Percentiles rank a stretch among this genome's conserved stretches.
Evolutionary conservation across 2,113 vertebrate genomes (phyloP).

Genomic region (Prochilodus magdalenae): DNA sequence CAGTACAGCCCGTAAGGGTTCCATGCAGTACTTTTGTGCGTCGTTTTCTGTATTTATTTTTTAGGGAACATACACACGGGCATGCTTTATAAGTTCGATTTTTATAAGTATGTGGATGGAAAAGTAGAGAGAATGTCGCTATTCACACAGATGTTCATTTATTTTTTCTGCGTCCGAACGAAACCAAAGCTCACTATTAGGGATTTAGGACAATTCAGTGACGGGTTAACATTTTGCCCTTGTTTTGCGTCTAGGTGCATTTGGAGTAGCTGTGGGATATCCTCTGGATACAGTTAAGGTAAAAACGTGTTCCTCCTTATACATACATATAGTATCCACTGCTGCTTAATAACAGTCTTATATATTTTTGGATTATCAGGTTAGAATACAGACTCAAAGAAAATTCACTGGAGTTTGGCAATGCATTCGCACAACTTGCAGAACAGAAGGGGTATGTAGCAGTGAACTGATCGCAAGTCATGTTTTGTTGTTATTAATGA

Average conservation of each 20-base stretch:
- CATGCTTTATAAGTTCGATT: no score
- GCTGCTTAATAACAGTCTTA: neutral
- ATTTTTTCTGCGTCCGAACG: no score
- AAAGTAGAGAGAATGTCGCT: no score
- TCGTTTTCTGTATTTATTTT: no score
- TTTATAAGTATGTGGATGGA: no score
- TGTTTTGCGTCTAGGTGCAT: slow-evolving; percentile 73
- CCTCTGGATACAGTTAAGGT: slow-evolving; percentile 90
- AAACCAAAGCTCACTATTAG: no score
- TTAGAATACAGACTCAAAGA: slow-evolving; percentile 84
- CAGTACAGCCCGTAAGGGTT: neutral
- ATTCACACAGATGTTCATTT: no score
- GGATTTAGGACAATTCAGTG: no score
- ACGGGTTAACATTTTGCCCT: neutral
- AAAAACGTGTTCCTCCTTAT: slow-evolving; percentile 4
- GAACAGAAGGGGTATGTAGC: slow-evolving; percentile 78
- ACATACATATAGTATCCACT: neutral
- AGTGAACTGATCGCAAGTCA: neutral
- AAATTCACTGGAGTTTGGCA: slow-evolving; percentile 80
- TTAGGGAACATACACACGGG: no score
- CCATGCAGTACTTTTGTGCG: no score
- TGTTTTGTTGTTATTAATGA: neutral
- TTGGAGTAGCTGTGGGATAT: slow-evolving; percentile 85
- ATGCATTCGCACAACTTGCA: slow-evolving; percentile 79
- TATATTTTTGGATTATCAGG: slow-evolving; percentile 66